A percentile compares a stretch with the other conserved stretches of the same genome.
Evolutionary conservation across 2,888 invertebrate species (phyloP).

Genomic region (Dynastes maya): DNA sequence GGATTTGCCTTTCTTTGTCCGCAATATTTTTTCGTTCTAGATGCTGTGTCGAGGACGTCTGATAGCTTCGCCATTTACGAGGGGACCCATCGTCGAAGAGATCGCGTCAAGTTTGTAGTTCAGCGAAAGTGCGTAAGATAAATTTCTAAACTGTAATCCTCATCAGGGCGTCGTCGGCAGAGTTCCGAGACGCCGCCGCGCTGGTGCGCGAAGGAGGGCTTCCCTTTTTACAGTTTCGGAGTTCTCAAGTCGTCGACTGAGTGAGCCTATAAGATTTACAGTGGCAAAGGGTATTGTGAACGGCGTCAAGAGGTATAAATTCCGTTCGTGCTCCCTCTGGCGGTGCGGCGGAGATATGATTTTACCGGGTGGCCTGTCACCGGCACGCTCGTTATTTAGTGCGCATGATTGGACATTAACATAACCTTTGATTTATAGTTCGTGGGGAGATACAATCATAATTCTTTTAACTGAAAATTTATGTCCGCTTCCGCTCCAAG

Average conservation of each 20-base stretch:
- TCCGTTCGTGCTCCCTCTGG: constrained; percentile 32
- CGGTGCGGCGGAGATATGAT: constrained; percentile 54
- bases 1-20: constrained; percentile 26
- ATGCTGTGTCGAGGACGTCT: constrained; percentile 16
- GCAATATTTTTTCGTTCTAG: constrained; percentile 18
- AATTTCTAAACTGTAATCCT: constrained; percentile 42
- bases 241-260: constrained; percentile 48
- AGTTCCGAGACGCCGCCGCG: constrained; percentile 18
- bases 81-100: background rate
- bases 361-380: constrained; percentile 57
- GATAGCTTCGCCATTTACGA: constrained; percentile 33
- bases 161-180: constrained; percentile 40
- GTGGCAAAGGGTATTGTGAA: constrained; percentile 52
- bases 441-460: constrained; percentile 61
- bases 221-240: constrained; percentile 48
- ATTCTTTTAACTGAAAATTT: constrained; percentile 59
- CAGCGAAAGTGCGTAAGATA: constrained; percentile 46
- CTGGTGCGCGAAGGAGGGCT: constrained; percentile 11
- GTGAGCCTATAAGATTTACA: constrained; percentile 51
- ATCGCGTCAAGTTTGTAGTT: constrained; percentile 32
- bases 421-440: constrained; percentile 63
- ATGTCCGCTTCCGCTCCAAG: constrained; percentile 57
- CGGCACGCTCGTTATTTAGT: constrained; percentile 61
- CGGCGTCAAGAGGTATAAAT: constrained; percentile 53
- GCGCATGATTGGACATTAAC: constrained; percentile 64